Percentiles rank a stretch among this genome's conserved stretches.
Evolutionary conservation across 2,888 invertebrate genomes (phyloP).

Genomic region (Ophonus ardosiacus): DNA sequence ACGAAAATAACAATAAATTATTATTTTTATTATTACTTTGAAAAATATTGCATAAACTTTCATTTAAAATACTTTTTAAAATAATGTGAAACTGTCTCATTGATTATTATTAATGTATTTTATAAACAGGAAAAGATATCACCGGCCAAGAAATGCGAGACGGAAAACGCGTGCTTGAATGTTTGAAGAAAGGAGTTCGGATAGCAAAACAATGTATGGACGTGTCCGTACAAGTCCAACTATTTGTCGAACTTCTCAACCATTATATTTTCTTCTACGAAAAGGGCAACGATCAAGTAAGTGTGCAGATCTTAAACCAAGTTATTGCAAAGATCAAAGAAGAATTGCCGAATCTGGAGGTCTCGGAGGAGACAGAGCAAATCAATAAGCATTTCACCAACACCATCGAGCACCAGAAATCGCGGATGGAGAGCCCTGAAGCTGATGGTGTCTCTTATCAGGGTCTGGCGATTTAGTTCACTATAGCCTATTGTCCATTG

Average conservation of each 20-base stretch:
- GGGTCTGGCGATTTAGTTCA: constrained; percentile 78
- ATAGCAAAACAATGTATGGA: constrained; percentile 99
- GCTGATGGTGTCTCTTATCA: constrained; percentile 82
- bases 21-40: too few relatives aligned
- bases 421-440: constrained; percentile 81
- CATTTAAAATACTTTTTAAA: too few relatives aligned
- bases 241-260: constrained; percentile 96
- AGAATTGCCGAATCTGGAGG: constrained; percentile 94
- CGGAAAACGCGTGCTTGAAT: constrained; percentile 94
- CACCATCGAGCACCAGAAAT: constrained; percentile 89
- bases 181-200: constrained; percentile 95
- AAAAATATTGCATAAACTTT: too few relatives aligned
- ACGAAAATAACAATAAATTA: too few relatives aligned
- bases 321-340: constrained; percentile 95
- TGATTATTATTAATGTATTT: background rate
- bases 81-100: background rate
- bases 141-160: constrained; percentile 86
- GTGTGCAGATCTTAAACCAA: constrained; percentile 78
- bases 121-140: constrained; percentile 67
- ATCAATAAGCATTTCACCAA: constrained; percentile 97
- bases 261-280: constrained; percentile 96
- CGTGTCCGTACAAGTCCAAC: constrained; percentile 95
- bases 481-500: constrained; percentile 47
- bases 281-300: constrained; percentile 81
- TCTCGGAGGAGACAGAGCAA: constrained; percentile 97